Base-by-base conservation (phyloP, 2,888 invertebrate species). In the Epirrita christyi region DNA sequence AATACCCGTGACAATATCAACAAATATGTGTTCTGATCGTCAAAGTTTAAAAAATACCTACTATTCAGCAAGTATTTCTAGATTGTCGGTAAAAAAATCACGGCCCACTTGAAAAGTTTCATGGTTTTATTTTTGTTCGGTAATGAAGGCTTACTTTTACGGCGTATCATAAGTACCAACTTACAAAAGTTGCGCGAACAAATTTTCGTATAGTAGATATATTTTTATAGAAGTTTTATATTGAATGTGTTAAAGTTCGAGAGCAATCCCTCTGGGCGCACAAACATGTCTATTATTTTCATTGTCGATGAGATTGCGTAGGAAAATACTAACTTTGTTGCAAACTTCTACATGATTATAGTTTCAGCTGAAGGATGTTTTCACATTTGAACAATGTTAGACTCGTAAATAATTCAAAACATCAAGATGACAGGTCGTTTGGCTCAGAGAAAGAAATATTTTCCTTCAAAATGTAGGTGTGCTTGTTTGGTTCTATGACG, bases 251-350 rank as follows among this genome's bases (percentile, higher is more conserved):
- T 63, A 72, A 70, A 80, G 77, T 79, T 77, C 66, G 64, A 70
- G 70, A 80, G 76, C 75, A 77, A 79, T 78, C 76, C 69, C 67
- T 72, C 67, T 47, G 71, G 70, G 70, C 54, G 69, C 67, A 83
- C 83, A 86, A 85, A 83, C 85, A 84, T 65, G 75, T 55, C 78
- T 62, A 81, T 84, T 80, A 83, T 72, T 68, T 72, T 73, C 68
- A 67, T 71, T 68, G 68, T 63, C 64, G 59, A 71, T 67, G 62
- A 58, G 71, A 74, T 72, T 65, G 64, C 64, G 75, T 44, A 66
- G 59, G 61, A 77, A 80, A 81, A 79, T 75, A 77, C 70, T 60
- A 67, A 83, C 82, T 76, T 75, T 82, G 81, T 84, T 72, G 78
- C 71, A 48, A 61, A 61, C 55, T 64, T 55, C 47, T 46, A 46